A percentile compares a stretch with the other conserved stretches of the same genome.
These are phyloP conservation scores for Myotis brandtii DNA, from an alignment of 2,113 vertebrate genomes.

Conservation along the genomic window DNA sequence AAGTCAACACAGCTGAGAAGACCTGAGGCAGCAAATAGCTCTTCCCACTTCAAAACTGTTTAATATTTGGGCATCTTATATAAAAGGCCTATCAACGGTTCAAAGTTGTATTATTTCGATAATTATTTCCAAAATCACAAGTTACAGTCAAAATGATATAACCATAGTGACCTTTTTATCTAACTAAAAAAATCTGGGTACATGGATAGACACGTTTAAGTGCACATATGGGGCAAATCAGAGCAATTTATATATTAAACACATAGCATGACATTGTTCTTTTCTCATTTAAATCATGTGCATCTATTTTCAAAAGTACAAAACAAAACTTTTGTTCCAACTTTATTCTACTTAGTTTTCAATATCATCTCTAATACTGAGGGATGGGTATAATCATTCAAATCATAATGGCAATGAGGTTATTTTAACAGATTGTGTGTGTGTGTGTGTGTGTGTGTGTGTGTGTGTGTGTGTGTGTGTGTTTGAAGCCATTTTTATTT, in stretches of 20 bases:
- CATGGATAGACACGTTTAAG: background rate
- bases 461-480: too few species aligned
- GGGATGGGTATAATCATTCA: background rate
- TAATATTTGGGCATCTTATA: background rate
- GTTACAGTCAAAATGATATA: background rate
- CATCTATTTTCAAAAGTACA: constrained; percentile 8
- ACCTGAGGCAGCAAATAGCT: background rate
- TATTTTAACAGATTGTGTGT: background rate
- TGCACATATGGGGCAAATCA: background rate
- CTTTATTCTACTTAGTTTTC: background rate
- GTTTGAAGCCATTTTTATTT: too few species aligned
- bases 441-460: too few species aligned
- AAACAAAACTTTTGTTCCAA: background rate
- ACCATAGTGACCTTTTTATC: background rate
- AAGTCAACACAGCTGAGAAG: background rate
- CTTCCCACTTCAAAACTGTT: background rate
- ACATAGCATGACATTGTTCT: background rate
- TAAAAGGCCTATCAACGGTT: background rate
- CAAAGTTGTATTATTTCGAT: background rate
- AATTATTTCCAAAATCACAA: constrained; percentile 42
- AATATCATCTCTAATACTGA: background rate
- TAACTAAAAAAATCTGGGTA: background rate
- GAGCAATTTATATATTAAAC: constrained; percentile 12
- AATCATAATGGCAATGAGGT: background rate
- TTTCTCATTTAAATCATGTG: background rate